Evolutionary conservation across 1,140 invertebrate genomes (phyloP).

Genomic region (Cecropterus lyciades): DNA sequence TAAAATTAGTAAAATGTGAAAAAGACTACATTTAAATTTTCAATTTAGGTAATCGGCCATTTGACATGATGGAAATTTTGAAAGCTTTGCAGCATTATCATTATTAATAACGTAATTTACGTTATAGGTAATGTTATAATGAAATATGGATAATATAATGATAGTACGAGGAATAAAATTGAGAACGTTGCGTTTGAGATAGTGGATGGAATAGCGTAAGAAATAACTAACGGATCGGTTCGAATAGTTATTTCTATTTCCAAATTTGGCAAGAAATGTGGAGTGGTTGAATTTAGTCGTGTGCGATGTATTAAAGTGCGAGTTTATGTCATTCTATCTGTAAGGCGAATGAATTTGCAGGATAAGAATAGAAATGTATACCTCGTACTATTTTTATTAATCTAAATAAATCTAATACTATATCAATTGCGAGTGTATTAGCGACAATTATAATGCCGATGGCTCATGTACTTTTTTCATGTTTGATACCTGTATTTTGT

Average conservation of each 20-base stretch:
- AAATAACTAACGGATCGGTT: too few relatives aligned
- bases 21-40: conserved; percentile 51
- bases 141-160: not conserved
- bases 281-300: too few relatives aligned
- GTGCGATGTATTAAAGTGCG: not conserved
- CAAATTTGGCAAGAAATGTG: too few relatives aligned
- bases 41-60: conserved; percentile 33
- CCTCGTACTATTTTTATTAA: conserved; percentile 3
- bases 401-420: too few relatives aligned
- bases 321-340: not conserved
- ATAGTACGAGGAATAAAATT: conserved; percentile 4
- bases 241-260: too few relatives aligned
- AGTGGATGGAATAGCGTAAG: too few relatives aligned
- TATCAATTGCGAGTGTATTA: too few relatives aligned
- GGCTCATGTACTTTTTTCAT: not conserved
- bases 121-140: not conserved
- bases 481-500: conserved; percentile 13
- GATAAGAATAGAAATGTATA: not conserved
- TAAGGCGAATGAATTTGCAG: not conserved
- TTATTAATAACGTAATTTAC: not conserved
- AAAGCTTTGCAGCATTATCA: conserved; percentile 17
- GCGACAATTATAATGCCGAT: not conserved
- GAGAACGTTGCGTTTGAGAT: not conserved
- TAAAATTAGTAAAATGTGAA: conserved; percentile 55
- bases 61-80: not conserved